Conservation (phyloP, 2,113 vertebrate genomes). For the Percopsis transmontana region DNA sequence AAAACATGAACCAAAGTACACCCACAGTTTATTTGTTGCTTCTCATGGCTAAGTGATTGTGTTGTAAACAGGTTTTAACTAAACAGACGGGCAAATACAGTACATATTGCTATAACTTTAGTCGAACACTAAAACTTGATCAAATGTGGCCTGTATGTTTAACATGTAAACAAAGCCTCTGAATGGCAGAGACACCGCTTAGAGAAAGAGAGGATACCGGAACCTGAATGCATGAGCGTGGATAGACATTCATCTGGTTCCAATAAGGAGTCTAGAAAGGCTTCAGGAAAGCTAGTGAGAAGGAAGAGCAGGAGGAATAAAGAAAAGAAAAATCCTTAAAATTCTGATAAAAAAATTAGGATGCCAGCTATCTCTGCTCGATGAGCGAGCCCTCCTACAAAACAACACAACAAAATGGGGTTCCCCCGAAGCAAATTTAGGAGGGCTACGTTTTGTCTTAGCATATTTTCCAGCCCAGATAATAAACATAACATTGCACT, state of each 20-base stretch:
- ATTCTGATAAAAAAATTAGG: constrained; percentile 53
- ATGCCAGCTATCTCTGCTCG: constrained; percentile 55
- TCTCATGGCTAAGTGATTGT: constrained; percentile 48
- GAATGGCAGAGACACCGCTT: constrained; percentile 13
- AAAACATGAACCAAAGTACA: not conserved
- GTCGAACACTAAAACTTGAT: constrained; percentile 31
- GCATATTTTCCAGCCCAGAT: constrained; percentile 73
- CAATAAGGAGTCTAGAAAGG: constrained; percentile 53
- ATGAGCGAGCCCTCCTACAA: constrained; percentile 52
- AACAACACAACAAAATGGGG: constrained; percentile 43
- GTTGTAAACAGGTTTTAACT: constrained; percentile 37
- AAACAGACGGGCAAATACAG: constrained; percentile 32
- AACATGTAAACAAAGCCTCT: constrained; percentile 56
- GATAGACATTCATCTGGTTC: constrained; percentile 66
- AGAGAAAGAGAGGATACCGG: constrained; percentile 13
- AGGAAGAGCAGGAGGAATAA: not conserved
- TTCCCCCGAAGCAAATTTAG: constrained; percentile 13
- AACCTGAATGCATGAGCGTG: constrained; percentile 28
- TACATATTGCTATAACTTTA: constrained; percentile 29
- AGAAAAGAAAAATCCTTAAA: not conserved
- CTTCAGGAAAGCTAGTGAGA: constrained; percentile 37
- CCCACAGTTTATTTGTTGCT: constrained; percentile 20
- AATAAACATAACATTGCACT: constrained; percentile 71
- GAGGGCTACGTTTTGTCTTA: constrained; percentile 55
- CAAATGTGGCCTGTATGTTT: constrained; percentile 43